Conservation (phyloP, 1,140 invertebrate genomes). For the Diorhabda elongata region DNA sequence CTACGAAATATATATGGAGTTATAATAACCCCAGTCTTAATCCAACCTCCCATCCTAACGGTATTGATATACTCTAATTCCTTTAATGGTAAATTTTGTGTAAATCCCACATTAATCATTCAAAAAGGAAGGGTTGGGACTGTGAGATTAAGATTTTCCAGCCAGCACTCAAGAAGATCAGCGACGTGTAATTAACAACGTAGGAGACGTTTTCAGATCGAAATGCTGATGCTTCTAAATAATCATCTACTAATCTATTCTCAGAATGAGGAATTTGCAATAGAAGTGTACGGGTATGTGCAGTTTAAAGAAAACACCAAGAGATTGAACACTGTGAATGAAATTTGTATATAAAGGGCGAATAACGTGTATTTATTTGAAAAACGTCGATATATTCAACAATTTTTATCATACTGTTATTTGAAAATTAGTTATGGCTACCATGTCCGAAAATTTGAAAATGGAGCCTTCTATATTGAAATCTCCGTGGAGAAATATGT, state of each 20-base stretch:
- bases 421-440: no score
- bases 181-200: constrained; percentile 21
- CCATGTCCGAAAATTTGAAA: no score
- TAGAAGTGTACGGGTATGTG: no score
- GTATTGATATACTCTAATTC: constrained; percentile 10
- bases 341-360: no score
- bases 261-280: background rate
- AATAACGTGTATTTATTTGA: no score
- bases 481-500: no score
- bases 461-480: no score
- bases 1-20: background rate
- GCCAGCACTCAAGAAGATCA: constrained; percentile 22
- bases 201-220: constrained; percentile 8
- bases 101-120: constrained; percentile 22
- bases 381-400: no score
- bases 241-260: constrained; percentile 21
- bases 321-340: no score
- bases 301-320: no score
- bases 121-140: constrained; percentile 16
- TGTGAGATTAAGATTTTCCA: constrained; percentile 21
- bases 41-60: background rate
- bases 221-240: constrained; percentile 14
- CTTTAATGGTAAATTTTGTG: constrained; percentile 19
- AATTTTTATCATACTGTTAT: no score
- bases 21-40: constrained; percentile 3